A percentile compares a stretch with the other conserved stretches of the same genome.
Evolutionary conservation across 1,140 invertebrate species (phyloP).

Genomic region (Calosoma granatense): DNA sequence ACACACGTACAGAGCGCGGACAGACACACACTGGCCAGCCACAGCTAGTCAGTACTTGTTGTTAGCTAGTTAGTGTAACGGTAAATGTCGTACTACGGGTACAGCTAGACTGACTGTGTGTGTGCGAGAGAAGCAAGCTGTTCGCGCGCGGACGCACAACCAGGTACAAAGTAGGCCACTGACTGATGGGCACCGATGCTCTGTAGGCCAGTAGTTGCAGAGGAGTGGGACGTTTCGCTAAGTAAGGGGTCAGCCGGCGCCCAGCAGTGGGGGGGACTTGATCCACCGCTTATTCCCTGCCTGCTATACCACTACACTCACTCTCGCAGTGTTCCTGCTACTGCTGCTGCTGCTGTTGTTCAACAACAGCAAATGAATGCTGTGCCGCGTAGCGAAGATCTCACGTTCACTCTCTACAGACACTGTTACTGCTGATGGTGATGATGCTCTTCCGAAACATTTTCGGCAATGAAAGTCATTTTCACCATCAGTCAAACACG

Average conservation of each 20-base stretch:
- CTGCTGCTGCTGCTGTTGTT: too few species aligned
- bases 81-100: constrained; percentile 34
- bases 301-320: constrained; percentile 5
- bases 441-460: not conserved
- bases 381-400: too few species aligned
- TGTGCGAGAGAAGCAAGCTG: not conserved
- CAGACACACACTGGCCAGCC: too few species aligned
- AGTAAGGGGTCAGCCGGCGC: constrained; percentile 11
- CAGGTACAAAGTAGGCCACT: constrained; percentile 34
- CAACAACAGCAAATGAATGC: too few species aligned
- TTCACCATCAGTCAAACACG: too few species aligned
- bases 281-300: constrained; percentile 16
- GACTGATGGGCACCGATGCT: constrained; percentile 22
- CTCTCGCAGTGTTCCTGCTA: not conserved
- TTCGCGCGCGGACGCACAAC: constrained; percentile 11
- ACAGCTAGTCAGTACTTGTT: too few species aligned
- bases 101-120: constrained; percentile 23
- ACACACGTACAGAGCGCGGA: too few species aligned
- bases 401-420: too few species aligned
- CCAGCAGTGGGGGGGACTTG: constrained; percentile 22
- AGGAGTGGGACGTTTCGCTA: constrained; percentile 15
- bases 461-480: not conserved
- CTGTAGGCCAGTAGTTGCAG: constrained; percentile 17
- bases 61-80: too few species aligned
- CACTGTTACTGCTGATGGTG: too few species aligned